Percentiles rank a stretch among this genome's conserved stretches.
phyloP scores from a whole-genome alignment of 2,888 invertebrate species.

The Nysson spinosus region DNA sequence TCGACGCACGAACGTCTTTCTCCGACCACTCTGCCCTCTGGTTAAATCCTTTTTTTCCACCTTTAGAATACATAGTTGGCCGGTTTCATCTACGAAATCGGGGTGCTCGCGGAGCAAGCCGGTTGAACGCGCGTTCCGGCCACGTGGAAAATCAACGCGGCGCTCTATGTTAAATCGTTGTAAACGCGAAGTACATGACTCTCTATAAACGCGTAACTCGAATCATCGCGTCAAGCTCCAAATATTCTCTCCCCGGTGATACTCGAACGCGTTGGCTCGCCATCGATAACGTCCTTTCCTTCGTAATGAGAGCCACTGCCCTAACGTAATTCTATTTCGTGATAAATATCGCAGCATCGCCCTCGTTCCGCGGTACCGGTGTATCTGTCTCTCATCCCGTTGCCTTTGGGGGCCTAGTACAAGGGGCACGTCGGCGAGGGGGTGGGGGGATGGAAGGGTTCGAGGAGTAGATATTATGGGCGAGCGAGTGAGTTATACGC shows the following conservation, averaged over 20 bases:
- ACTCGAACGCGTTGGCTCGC: not conserved
- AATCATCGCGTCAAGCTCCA: no score
- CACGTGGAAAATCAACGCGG: no score
- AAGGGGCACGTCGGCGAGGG: conserved; percentile 75
- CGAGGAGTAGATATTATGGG: conserved; percentile 74
- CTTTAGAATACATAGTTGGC: no score
- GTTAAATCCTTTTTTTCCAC: no score
- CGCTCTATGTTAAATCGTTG: no score
- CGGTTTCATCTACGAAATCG: no score
- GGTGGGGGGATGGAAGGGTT: conserved; percentile 74
- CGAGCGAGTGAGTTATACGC: conserved; percentile 77
- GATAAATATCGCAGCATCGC: conserved; percentile 69
- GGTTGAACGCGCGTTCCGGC: no score
- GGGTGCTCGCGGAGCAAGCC: not conserved
- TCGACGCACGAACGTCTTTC: conserved; percentile 1
- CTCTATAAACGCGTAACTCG: no score
- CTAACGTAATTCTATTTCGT: conserved; percentile 73
- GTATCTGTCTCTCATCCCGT: conserved; percentile 69
- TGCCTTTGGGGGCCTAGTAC: conserved; percentile 58
- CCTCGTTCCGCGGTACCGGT: conserved; percentile 63
- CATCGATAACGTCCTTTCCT: not conserved
- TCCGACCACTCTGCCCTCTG: no score
- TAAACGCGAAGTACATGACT: no score
- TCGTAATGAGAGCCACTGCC: conserved; percentile 52
- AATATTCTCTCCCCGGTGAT: not conserved